These are phyloP conservation scores for Microctonus hyperodae DNA, from an alignment of 2,888 invertebrate genomes.

Conservation along the genomic window DNA sequence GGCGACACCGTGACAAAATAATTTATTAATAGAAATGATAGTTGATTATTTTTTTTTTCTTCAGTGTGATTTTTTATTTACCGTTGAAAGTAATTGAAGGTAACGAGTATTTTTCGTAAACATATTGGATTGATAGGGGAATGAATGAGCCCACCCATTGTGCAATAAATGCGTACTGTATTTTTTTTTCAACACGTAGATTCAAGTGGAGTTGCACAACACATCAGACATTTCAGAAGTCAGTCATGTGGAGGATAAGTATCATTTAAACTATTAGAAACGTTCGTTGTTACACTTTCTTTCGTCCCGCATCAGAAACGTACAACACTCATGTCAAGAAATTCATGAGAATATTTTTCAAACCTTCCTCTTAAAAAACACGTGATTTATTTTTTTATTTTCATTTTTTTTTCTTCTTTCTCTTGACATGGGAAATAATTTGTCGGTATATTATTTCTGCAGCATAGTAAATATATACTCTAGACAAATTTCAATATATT, in stretches of 20 bases:
- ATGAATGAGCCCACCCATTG: not conserved
- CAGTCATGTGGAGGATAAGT: conserved; percentile 56
- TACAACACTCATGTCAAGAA: conserved; percentile 21
- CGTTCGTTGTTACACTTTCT: conserved; percentile 21
- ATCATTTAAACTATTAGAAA: conserved; percentile 49
- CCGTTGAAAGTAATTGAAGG: conserved; percentile 19
- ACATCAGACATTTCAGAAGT: conserved; percentile 49
- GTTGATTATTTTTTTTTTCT: not conserved
- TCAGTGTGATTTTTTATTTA: not conserved
- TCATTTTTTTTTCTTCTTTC: not conserved
- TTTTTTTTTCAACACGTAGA: not conserved
- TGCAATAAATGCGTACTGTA: not conserved
- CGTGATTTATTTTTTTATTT: conserved; percentile 7
- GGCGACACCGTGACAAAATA: not conserved
- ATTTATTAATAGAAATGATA: not conserved
- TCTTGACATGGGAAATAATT: not conserved
- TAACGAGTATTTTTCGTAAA: conserved; percentile 38
- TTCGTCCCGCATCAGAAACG: conserved; percentile 48
- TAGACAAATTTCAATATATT: too few relatives aligned
- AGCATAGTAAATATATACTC: too few relatives aligned
- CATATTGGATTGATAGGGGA: conserved; percentile 27
- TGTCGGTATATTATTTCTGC: not conserved
- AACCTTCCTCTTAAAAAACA: not conserved
- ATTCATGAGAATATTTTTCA: conserved; percentile 36
- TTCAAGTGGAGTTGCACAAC: conserved; percentile 19